phyloP scores from a whole-genome alignment of 2,113 vertebrate genomes.

The Mionectes macconnelli region DNA sequence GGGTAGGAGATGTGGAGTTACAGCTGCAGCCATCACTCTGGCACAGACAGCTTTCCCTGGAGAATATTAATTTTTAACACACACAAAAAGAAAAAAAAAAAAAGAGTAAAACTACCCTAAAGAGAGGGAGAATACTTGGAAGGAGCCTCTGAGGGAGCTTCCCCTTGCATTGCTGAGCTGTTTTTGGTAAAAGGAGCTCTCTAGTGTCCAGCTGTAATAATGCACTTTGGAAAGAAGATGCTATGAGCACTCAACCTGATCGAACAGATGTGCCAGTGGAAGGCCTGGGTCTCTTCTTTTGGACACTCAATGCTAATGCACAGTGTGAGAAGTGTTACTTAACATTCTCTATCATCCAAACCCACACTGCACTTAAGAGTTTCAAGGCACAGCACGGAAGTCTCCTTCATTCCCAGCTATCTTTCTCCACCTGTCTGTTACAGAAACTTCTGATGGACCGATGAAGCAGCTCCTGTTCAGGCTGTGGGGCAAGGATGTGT shows the following conservation, averaged over 20 bases:
- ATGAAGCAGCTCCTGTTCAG: background rate
- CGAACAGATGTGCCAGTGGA: background rate
- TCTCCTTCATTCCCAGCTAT: background rate
- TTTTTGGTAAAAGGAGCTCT: constrained; percentile 50
- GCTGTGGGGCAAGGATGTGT: background rate
- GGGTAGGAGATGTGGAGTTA: background rate
- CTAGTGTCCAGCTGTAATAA: background rate
- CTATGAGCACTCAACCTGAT: fast-evolving
- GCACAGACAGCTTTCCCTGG: background rate
- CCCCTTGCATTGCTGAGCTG: background rate
- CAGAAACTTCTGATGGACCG: background rate
- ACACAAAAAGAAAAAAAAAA: background rate
- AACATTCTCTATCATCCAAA: background rate
- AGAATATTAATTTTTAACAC: constrained; percentile 7
- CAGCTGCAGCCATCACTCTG: background rate
- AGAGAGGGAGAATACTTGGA: background rate
- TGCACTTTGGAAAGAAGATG: background rate
- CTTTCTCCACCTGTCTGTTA: background rate
- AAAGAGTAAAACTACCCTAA: background rate
- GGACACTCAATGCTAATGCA: background rate
- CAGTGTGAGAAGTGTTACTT: background rate
- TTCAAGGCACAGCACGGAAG: background rate
- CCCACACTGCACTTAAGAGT: background rate
- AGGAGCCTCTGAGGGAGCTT: background rate
- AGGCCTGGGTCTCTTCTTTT: background rate